Evolutionary conservation across 1,140 invertebrate species (phyloP).

Genomic region (Drosophila persimilis): DNA sequence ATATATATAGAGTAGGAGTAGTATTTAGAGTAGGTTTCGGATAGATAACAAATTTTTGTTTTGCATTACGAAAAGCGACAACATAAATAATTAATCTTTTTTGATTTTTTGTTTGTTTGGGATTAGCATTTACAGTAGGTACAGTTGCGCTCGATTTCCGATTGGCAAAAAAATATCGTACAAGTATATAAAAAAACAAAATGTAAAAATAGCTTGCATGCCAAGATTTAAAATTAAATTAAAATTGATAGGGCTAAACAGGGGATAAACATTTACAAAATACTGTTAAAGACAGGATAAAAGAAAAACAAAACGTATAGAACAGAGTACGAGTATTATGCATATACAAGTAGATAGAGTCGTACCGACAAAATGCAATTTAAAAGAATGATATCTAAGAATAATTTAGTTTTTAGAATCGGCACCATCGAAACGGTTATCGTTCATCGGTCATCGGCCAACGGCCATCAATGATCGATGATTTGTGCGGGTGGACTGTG

Average conservation of each 20-base stretch:
- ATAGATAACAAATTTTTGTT: conserved; percentile 35
- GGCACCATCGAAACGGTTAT: conserved; percentile 26
- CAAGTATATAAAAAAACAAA: conserved; percentile 44
- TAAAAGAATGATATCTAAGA: conserved; percentile 51
- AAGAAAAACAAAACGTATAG: conserved; percentile 32
- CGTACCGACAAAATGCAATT: conserved; percentile 66
- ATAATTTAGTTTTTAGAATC: conserved; percentile 47
- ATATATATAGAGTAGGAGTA: conserved; percentile 59
- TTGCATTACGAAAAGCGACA: conserved; percentile 31
- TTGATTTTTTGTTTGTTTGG: conserved; percentile 23
- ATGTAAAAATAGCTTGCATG: conserved; percentile 49
- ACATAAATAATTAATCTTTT: conserved; percentile 20
- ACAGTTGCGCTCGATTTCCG: conserved; percentile 30
- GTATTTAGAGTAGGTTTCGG: conserved; percentile 47
- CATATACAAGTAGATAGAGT: conserved; percentile 25
- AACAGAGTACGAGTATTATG: conserved; percentile 49
- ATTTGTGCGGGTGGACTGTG: conserved; percentile 46
- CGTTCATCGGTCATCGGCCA: conserved; percentile 13
- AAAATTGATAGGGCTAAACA: conserved; percentile 12
- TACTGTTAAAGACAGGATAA: conserved; percentile 50
- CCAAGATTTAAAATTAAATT: conserved; percentile 24
- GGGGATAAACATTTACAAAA: conserved; percentile 50
- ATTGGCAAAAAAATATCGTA: conserved; percentile 36
- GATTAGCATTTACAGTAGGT: conserved; percentile 45
- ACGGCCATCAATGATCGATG: neutral